phyloP scores from a whole-genome alignment of 2,888 invertebrate species.

The Ametastegia equiseti region DNA sequence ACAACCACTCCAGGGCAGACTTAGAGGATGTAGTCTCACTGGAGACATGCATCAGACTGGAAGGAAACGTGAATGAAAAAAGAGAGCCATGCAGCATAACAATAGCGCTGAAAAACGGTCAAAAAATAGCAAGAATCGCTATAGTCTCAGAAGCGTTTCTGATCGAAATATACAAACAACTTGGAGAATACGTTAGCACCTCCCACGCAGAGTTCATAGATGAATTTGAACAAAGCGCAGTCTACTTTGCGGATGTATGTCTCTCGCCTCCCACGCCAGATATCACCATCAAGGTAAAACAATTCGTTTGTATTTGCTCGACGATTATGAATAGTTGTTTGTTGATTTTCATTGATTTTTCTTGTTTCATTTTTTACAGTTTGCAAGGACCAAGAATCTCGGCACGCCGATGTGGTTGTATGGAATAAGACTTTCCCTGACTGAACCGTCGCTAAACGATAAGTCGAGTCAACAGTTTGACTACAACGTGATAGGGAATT shows the following conservation, averaged over 20 bases:
- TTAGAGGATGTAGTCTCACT: conserved; percentile 71
- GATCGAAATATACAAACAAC: conserved; percentile 75
- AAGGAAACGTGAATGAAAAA: conserved; percentile 57
- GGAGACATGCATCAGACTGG: conserved; percentile 69
- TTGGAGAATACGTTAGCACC: conserved; percentile 74
- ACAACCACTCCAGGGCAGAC: conserved; percentile 65
- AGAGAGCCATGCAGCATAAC: conserved; percentile 67
- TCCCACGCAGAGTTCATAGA: conserved; percentile 71
- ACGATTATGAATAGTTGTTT: too few species aligned
- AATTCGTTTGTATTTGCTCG: not conserved
- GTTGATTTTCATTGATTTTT: not conserved
- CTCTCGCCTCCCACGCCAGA: conserved; percentile 68
- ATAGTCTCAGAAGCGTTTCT: conserved; percentile 74
- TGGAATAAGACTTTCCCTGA: conserved; percentile 71
- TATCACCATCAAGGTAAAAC: conserved; percentile 68
- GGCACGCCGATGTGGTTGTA: conserved; percentile 72
- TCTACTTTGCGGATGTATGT: conserved; percentile 68
- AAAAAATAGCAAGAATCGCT: conserved; percentile 70
- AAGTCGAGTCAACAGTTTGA: conserved; percentile 57
- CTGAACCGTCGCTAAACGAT: conserved; percentile 53
- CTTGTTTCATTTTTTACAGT: conserved; percentile 63
- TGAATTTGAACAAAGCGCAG: conserved; percentile 71
- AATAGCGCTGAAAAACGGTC: conserved; percentile 66
- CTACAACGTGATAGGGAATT: conserved; percentile 64
- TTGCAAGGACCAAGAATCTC: conserved; percentile 70